Conservation (phyloP, 2,888 invertebrate species). For the Chloromyia formosa region DNA sequence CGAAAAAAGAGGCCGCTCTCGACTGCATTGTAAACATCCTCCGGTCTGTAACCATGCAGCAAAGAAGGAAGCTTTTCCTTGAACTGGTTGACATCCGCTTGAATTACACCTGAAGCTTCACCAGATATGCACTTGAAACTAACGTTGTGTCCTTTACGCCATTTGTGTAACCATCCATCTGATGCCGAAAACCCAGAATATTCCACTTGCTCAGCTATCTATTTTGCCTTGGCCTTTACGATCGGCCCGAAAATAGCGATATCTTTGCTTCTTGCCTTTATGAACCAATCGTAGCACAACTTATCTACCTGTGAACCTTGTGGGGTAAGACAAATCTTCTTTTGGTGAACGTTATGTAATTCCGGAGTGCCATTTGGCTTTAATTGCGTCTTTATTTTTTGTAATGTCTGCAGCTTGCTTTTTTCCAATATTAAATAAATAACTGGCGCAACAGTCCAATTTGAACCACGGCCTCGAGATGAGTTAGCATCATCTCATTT, state of each 20-base stretch:
- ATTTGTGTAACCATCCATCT: constrained; percentile 13
- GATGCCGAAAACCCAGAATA: background rate
- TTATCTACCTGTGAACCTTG: background rate
- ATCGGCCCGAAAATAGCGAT: constrained; percentile 7
- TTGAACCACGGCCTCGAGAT: no score
- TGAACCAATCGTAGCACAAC: constrained; percentile 12
- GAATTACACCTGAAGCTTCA: no score
- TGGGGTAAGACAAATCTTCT: background rate
- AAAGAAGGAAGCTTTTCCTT: constrained; percentile 11
- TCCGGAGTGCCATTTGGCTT: constrained; percentile 4
- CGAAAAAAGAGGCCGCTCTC: no score
- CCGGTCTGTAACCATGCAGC: no score
- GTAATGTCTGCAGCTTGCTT: background rate
- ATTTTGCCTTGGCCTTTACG: no score
- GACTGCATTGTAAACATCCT: no score
- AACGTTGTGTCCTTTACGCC: constrained; percentile 3
- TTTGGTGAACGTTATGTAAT: constrained; percentile 10
- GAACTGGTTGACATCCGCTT: constrained; percentile 8
- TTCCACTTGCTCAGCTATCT: constrained; percentile 11
- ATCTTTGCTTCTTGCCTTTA: background rate
- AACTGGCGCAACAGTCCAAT: no score
- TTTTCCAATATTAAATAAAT: background rate
- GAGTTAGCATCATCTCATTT: no score
- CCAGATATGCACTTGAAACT: constrained; percentile 13
- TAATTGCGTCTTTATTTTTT: background rate